Evolutionary conservation across 2,797 vertebrate genomes (phyloP).

Genomic region (Iguana delicatissima): DNA sequence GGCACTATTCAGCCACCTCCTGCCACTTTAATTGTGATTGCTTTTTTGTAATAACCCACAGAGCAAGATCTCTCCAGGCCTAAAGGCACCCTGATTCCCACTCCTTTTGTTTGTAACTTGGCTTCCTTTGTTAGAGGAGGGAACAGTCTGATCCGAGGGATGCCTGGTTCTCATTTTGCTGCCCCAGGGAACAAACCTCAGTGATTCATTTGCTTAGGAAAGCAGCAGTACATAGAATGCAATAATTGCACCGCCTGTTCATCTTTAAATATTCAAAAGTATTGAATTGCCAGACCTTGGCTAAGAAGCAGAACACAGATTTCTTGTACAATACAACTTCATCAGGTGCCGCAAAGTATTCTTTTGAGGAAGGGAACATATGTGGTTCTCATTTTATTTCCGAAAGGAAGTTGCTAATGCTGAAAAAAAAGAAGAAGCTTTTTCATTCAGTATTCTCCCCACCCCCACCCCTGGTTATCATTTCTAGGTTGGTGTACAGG

Average conservation of each 20-base stretch:
- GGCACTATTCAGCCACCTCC: not conserved
- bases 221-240: not conserved
- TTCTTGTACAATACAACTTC: not conserved
- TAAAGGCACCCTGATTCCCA: constrained; percentile 10
- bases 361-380: constrained; percentile 14
- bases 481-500: constrained; percentile 91
- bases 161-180: constrained; percentile 9
- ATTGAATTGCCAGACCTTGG: constrained; percentile 10
- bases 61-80: not conserved
- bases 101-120: constrained; percentile 9
- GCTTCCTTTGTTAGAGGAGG: not conserved
- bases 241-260: constrained; percentile 13
- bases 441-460: not conserved
- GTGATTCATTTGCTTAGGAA: constrained; percentile 24
- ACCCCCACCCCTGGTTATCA: constrained; percentile 23
- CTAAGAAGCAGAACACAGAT: not conserved
- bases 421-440: not conserved
- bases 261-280: constrained; percentile 25
- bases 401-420: not conserved
- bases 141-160: not conserved
- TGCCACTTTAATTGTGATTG: not conserved
- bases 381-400: not conserved
- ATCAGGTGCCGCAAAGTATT: not conserved
- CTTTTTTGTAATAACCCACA: constrained; percentile 17
- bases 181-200: not conserved